Evolutionary conservation across 2,113 vertebrate genomes (phyloP).

Genomic region (Takifugu flavidus): DNA sequence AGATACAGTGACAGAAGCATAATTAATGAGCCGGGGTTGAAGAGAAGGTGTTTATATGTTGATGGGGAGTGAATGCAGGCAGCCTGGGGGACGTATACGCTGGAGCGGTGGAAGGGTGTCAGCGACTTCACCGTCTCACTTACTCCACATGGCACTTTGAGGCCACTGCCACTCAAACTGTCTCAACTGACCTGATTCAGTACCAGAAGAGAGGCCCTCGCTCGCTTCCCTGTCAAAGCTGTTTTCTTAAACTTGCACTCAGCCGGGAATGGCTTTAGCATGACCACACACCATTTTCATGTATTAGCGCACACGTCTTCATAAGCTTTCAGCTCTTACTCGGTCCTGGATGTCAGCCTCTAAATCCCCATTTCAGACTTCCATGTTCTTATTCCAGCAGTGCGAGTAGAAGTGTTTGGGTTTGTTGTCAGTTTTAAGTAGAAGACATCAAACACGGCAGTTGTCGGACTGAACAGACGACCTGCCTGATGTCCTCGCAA

Average conservation of each 20-base stretch:
- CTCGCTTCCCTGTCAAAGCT: not conserved
- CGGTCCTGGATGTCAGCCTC: no score
- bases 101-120: not conserved
- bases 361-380: no score
- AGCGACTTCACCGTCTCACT: slow-evolving; percentile 34
- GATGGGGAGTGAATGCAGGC: slow-evolving; percentile 8
- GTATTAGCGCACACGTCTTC: no score
- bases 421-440: no score
- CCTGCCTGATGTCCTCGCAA: no score
- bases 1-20: slow-evolving; percentile 27
- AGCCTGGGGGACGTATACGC: slow-evolving; percentile 11
- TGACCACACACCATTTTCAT: no score
- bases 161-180: slow-evolving; percentile 52
- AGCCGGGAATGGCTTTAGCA: not conserved
- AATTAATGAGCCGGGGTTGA: slow-evolving; percentile 28
- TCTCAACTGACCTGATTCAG: slow-evolving; percentile 21
- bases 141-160: slow-evolving; percentile 69
- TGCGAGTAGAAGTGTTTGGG: no score
- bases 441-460: no score
- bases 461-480: no score
- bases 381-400: no score
- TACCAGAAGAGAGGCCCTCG: slow-evolving; percentile 6
- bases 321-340: no score
- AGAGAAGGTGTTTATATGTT: not conserved
- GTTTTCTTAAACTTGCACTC: not conserved